These are phyloP conservation scores for Amazona ochrocephala DNA, from an alignment of 2,797 vertebrate species.

Conservation along the genomic window DNA sequence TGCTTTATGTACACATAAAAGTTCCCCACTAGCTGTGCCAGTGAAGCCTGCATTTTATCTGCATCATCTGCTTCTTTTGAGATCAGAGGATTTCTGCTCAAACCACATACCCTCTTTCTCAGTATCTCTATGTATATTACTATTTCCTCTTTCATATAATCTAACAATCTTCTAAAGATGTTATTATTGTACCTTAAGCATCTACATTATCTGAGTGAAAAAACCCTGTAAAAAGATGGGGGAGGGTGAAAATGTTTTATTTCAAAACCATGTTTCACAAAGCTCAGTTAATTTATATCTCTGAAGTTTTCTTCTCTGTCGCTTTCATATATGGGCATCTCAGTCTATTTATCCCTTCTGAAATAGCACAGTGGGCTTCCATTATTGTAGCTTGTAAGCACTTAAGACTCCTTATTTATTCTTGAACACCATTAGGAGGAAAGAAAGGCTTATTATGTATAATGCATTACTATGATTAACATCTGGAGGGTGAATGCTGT, in stretches of 20 bases:
- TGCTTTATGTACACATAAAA: conserved; percentile 71
- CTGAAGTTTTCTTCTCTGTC: neutral
- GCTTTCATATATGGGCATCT: neutral
- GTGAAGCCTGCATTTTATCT: conserved; percentile 69
- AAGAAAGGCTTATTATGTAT: neutral
- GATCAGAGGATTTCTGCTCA: conserved; percentile 69
- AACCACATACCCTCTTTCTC: conserved; percentile 52
- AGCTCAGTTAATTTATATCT: neutral
- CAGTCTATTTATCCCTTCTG: neutral
- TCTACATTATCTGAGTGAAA: conserved; percentile 48
- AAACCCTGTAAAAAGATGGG: conserved; percentile 23
- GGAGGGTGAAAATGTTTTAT: neutral
- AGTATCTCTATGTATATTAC: conserved; percentile 56
- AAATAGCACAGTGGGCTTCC: conserved; percentile 10
- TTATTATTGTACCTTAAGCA: conserved; percentile 64
- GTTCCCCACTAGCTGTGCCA: conserved; percentile 65
- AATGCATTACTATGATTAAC: neutral
- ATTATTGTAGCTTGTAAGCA: neutral
- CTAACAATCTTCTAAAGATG: conserved; percentile 67
- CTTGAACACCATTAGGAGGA: neutral
- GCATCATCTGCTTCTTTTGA: conserved; percentile 73
- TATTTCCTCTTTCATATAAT: conserved; percentile 61
- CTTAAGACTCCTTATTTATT: conserved; percentile 11
- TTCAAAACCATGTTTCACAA: neutral
- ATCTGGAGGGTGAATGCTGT: neutral